Evolutionary conservation across 2,888 invertebrate genomes (phyloP), one percentile per base, ranked within the genome.

Genomic region (Myathropa florea): DNA sequence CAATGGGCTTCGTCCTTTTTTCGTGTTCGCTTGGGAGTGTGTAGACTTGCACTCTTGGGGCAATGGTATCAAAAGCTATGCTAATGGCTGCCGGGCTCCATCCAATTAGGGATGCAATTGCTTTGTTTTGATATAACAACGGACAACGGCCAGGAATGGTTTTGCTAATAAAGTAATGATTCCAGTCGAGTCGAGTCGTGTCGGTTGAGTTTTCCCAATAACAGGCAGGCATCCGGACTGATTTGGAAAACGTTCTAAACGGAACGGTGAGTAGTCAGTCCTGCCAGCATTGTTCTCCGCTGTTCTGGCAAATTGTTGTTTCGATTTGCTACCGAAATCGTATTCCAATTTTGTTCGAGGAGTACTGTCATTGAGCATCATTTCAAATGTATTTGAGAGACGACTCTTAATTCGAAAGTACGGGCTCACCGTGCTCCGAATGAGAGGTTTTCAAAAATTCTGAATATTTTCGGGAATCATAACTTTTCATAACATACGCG

Each of bases 41-140:
- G 23, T 23, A 28, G n/a, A 46, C 46, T 14, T 60, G 24, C 12
- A 68, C 46, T 60, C 65, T n/a, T 12, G 21, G 14, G 3, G n/a
- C 63, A 33, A 10, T 33, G 64, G 24, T 33, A 36, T 55, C 64
- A 30, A 53, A 23, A 55, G 21, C 36, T 30, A 21, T 63, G 46
- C 21, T 63, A 55, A 53, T 63, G 12, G 63, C 46, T 46, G 26
- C 26, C 39, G 71, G 28, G 61, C 28, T 21, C 53, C 28, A 21
- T 55, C 61, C 33, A 64, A 64, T 64, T 73, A 30, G 55, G 14
- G 59, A 30, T 18, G 30, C 55, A 73, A 63, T 73, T 55, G 73
- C 10, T 57, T 55, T 53, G 46, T 23, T 63, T 73, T 14, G 30
- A 30, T 46, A 21, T 46, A 28, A 61, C 24, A 21, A 59, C 57